Base-by-base conservation (phyloP, 1,140 invertebrate genomes). In the Megathymus violae region DNA sequence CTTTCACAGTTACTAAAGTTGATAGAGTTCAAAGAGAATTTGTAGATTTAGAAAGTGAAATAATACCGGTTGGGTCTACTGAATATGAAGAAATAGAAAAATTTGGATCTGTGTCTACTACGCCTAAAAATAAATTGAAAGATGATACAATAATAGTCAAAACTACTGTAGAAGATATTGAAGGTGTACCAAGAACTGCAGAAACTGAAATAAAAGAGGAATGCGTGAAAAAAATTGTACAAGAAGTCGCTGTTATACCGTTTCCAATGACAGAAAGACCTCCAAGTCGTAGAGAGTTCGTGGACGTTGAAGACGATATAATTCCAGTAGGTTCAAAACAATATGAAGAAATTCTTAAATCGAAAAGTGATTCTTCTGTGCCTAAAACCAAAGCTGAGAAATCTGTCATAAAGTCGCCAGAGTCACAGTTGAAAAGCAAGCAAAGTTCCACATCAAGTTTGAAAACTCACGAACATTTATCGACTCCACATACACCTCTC, bases 401-500 rank as follows among this genome's bases (percentile, higher is more conserved):
- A 71, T 76, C 82, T 19, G 56, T 63, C 5, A 64, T 61, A 11
- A 83, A 80, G 64, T 78, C 77, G 16, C 74, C 85, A 0, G 88
- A 91, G 31, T 69, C 75, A 43, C 67, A 80, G 40, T 52, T 88
- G 54, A 83, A 89, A 50, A 89, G 85, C 63, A 86, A 88, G 74
- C 85, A 86, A 76, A 91, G 87, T 54, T 91, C 88, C 3, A 84
- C 86, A 4, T 88, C 88, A 14, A 91, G 91, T 64, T 76, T 92
- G 40, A 91, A 88, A 75, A 91, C 88, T 38, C 91, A 92, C 59
- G 91, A 92, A 58, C 80, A 89, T 73, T 54, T 91, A 19, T 91
- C 92, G 19, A 92, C 92, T 9, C 92, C 92, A 11, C 92, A 93
- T 66, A 94, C 93, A 10, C 93, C 93, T 19, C 88, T 93, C 48